Percentiles rank a stretch among this genome's conserved stretches.
Conservation (phyloP, 1,140 invertebrate genomes). For the Diachasmimorpha longicaudata region DNA sequence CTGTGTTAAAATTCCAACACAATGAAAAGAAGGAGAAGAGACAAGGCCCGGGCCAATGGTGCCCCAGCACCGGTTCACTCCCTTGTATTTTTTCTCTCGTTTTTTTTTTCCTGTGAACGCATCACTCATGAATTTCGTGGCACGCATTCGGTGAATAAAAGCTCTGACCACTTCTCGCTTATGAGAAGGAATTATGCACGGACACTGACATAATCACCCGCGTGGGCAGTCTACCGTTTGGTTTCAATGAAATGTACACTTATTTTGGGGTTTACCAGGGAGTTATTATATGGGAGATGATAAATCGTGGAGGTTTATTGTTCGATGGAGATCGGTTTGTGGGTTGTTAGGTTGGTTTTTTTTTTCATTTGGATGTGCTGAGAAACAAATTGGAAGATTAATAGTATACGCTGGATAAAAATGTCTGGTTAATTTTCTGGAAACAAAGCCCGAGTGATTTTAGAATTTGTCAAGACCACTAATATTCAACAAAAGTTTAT, state of each 20-base stretch:
- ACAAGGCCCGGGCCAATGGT: not conserved
- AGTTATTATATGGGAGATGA: not conserved
- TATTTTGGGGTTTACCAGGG: not conserved
- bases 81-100: not conserved
- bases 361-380: too few relatives aligned
- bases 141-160: not conserved
- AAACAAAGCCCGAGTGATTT: too few relatives aligned
- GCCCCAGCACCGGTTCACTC: not conserved
- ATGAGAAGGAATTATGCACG: not conserved
- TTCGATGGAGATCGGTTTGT: not conserved
- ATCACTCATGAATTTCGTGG: slow-evolving; percentile 5
- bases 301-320: not conserved
- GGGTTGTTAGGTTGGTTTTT: too few relatives aligned
- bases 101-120: not conserved
- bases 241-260: not conserved
- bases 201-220: slow-evolving; percentile 21
- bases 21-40: not conserved
- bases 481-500: too few relatives aligned
- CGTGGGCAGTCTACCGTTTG: not conserved
- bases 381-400: too few relatives aligned
- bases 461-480: too few relatives aligned
- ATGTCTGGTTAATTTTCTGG: too few relatives aligned
- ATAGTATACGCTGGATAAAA: too few relatives aligned
- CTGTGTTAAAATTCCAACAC: not conserved
- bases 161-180: not conserved